Percentiles rank a stretch among this genome's conserved stretches.
Conservation (phyloP, 2,888 invertebrate genomes). For the Sarcophaga variegata region DNA sequence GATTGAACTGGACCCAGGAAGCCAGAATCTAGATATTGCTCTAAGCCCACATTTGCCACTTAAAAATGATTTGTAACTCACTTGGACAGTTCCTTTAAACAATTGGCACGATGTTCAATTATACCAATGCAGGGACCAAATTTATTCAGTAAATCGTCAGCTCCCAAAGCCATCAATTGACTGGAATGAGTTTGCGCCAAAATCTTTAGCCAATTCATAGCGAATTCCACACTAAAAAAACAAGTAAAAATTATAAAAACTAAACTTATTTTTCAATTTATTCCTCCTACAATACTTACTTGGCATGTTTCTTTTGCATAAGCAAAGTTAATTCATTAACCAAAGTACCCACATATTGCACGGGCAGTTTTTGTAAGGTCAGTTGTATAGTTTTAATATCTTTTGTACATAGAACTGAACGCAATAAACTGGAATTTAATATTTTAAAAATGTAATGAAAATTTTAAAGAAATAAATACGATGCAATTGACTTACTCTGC, state of each 20-base stretch:
- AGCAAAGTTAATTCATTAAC: constrained; percentile 88
- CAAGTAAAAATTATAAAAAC: background rate
- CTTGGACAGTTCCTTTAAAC: constrained; percentile 79
- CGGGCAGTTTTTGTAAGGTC: constrained; percentile 89
- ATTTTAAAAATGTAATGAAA: too few relatives aligned
- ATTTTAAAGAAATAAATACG: background rate
- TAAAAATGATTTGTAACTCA: constrained; percentile 69
- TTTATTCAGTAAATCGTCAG: constrained; percentile 78
- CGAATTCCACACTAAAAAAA: constrained; percentile 77
- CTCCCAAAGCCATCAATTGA: constrained; percentile 80
- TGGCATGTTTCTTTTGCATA: constrained; percentile 85
- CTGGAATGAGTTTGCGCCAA: constrained; percentile 80
- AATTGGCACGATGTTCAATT: constrained; percentile 80
- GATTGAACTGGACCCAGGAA: too few relatives aligned
- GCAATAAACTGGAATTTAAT: constrained; percentile 84
- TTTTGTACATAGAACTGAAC: constrained; percentile 87
- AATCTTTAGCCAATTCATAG: constrained; percentile 78
- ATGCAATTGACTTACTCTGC: constrained; percentile 81
- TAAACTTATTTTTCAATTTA: too few relatives aligned
- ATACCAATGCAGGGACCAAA: constrained; percentile 80
- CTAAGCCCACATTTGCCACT: too few relatives aligned
- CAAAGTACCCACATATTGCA: constrained; percentile 88
- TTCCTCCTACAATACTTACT: constrained; percentile 83
- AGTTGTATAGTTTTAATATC: constrained; percentile 87
- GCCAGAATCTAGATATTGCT: too few relatives aligned